These are phyloP conservation scores for Onychomys arenicola DNA, from an alignment of 2,797 vertebrate species.

Conservation along the genomic window DNA sequence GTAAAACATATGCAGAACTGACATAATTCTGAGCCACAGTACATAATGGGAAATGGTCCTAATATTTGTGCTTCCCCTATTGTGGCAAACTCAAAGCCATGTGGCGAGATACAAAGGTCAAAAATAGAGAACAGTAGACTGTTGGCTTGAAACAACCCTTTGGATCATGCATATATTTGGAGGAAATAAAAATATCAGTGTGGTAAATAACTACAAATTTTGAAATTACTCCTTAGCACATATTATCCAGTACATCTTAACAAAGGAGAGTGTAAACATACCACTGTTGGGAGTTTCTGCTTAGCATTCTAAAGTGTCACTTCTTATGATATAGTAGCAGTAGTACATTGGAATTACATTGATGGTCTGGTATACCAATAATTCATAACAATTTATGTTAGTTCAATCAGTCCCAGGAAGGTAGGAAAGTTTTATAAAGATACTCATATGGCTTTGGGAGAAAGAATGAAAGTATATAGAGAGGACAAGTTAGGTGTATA, in stretches of 20 bases:
- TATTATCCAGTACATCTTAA: not conserved
- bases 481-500: not conserved
- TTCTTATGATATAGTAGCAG: not conserved
- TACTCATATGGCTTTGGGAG: not conserved
- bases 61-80: not conserved
- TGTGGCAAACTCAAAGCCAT: not conserved
- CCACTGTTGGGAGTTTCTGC: not conserved
- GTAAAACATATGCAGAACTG: not conserved
- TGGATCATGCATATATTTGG: not conserved
- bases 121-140: not conserved
- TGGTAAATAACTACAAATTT: not conserved
- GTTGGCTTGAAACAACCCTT: not conserved
- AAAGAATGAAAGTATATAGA: not conserved
- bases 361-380: not conserved
- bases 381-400: not conserved
- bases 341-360: not conserved
- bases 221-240: not conserved
- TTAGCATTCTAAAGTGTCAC: not conserved
- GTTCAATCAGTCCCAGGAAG: not conserved
- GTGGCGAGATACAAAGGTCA: not conserved
- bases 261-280: not conserved
- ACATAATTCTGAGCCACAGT: not conserved
- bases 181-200: conserved; percentile 5
- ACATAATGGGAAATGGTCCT: not conserved
- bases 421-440: not conserved